Evolutionary conservation across 2,113 vertebrate species (phyloP), one percentile per base, ranked within the genome.

Genomic region (Anthoscopus minutus): DNA sequence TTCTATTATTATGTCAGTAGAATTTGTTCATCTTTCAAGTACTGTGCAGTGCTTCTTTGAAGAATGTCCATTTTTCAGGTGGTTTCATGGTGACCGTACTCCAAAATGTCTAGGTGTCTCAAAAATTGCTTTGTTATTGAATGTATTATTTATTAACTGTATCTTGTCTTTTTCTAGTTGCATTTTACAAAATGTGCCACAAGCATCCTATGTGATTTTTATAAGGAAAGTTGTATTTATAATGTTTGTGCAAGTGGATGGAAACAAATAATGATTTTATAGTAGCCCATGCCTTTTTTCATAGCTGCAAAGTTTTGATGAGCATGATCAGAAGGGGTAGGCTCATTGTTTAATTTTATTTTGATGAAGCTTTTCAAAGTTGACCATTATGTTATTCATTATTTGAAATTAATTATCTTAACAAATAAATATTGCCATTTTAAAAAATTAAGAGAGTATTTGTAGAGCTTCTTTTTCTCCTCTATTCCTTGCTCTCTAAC

Each of bases 381-480:
- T 64, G 91, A 84, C 40, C 40, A 73, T 89, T 94, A 77, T 89
- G 71, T 93, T 97, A 84, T 62, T 94, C 93, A 91, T 93, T 58
- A 86, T 85, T 96, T 96, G 65, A 61, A 94, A 72, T 93, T 62
- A 70, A 83, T 91, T 81, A 86, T 62, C 84, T 89, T 81, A 92
- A 94, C 65, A 85, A 97, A 97, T 97, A 97, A 97, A 97, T 74
- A 96, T 86, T 22, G 21, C 72, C 33, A 62, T 96, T 97, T 97
- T 93, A 91, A 93, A 79, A 97, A 95, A 94, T 45, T 1, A 65
- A 88, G 89, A 70, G 42, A 78, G 23, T 84, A 84, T 83, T 91
- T 92, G 85, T 25, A 28, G 60, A 79, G 77, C 65, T 95, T 92
- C 67, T 92, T 94, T 96, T 92, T 72, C 57, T 92, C 65, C 38